Evolutionary conservation across 2,113 vertebrate genomes (phyloP).

Genomic region (Gobius niger): DNA sequence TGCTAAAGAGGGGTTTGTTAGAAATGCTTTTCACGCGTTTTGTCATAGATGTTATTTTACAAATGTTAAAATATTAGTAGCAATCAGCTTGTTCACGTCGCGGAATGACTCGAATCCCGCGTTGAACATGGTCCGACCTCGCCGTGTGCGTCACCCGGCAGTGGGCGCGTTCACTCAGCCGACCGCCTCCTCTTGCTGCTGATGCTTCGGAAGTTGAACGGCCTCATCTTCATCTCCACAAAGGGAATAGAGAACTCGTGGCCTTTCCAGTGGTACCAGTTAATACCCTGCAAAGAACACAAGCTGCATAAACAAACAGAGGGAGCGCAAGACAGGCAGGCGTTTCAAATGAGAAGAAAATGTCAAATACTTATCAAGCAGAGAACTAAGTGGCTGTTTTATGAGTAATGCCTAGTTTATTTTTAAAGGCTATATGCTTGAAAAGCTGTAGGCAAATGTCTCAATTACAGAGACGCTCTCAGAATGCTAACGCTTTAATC

Average conservation of each 20-base stretch:
- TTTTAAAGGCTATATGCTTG: conserved; percentile 1
- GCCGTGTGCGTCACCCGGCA: conserved; percentile 28
- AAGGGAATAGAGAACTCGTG: conserved; percentile 98
- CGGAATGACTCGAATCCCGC: conserved; percentile 28
- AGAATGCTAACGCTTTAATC: conserved; percentile 16
- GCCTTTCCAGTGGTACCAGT: conserved; percentile 99
- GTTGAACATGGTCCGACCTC: conserved; percentile 46
- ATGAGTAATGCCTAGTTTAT: conserved; percentile 11
- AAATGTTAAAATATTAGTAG: conserved; percentile 46
- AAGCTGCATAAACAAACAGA: conserved; percentile 3
- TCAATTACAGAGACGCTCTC: conserved; percentile 22
- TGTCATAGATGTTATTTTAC: conserved; percentile 16
- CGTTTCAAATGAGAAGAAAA: conserved; percentile 13
- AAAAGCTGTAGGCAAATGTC: conserved; percentile 8
- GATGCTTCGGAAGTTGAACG: conserved; percentile 86
- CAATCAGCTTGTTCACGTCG: conserved; percentile 18
- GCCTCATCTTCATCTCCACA: conserved; percentile 98
- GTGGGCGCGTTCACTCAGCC: conserved; percentile 73
- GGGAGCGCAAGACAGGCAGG: neutral
- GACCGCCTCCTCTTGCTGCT: conserved; percentile 88
- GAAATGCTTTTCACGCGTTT: neutral
- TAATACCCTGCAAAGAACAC: conserved; percentile 84
- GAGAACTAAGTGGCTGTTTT: conserved; percentile 8
- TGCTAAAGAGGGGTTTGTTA: conserved; percentile 14
- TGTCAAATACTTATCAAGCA: neutral